Conservation (phyloP, 2,888 invertebrate genomes). For the Diarsia mendica region DNA sequence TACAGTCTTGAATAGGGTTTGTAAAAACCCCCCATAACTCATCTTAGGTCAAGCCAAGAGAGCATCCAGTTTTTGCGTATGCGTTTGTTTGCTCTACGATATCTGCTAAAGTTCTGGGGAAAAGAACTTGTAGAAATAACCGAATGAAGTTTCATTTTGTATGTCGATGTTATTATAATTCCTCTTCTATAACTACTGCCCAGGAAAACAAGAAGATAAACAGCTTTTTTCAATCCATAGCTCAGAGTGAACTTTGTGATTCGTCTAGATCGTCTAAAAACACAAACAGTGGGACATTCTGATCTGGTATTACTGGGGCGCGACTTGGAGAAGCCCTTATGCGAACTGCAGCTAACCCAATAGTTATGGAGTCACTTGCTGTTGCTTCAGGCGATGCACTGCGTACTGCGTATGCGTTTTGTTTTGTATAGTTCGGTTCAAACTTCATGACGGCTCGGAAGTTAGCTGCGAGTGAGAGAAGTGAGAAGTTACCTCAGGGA, state of each 20-base stretch:
- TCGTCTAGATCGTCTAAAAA: not conserved
- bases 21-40: not conserved
- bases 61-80: not conserved
- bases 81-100: not conserved
- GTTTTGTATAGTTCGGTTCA: no score
- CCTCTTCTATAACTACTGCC: not conserved
- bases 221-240: not conserved
- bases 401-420: no score
- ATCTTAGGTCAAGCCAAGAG: not conserved
- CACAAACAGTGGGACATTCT: not conserved
- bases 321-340: no score
- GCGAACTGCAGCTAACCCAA: no score
- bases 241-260: conserved; percentile 1
- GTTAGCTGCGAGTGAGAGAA: no score
- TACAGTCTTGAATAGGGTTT: no score
- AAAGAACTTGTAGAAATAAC: conserved; percentile 1
- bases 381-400: no score
- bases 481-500: no score
- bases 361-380: no score
- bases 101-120: not conserved
- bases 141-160: not conserved
- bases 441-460: no score
- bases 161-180: not conserved
- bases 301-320: not conserved
- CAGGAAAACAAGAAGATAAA: not conserved